A percentile compares a stretch with the other conserved stretches of the same genome.
Conservation (phyloP, 2,888 invertebrate species). For the Acleris holmiana region DNA sequence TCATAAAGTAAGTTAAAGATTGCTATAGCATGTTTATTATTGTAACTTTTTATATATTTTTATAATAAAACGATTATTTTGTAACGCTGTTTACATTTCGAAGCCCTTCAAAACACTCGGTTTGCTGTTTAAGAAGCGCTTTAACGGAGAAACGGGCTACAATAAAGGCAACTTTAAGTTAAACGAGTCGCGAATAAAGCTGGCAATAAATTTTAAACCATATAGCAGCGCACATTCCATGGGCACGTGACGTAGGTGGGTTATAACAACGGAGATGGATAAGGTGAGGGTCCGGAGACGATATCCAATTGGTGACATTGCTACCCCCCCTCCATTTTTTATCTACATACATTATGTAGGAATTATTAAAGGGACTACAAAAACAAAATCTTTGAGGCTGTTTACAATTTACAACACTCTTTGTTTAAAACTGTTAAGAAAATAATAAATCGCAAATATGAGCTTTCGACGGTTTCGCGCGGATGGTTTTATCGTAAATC, state of each 20-base stretch:
- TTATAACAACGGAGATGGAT: constrained; percentile 29
- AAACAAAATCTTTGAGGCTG: neutral
- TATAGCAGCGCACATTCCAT: constrained; percentile 7
- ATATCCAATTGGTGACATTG: too few relatives aligned
- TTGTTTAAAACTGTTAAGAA: too few relatives aligned
- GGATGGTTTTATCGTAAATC: neutral
- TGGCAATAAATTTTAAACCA: constrained; percentile 16
- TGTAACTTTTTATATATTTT: constrained; percentile 23
- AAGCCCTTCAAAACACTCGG: constrained; percentile 10
- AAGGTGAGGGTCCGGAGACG: neutral
- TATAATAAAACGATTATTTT: constrained; percentile 18
- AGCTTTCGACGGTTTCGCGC: neutral
- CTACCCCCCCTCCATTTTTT: too few relatives aligned
- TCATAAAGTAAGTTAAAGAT: constrained; percentile 25
- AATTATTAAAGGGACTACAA: neutral
- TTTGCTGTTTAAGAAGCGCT: constrained; percentile 6
- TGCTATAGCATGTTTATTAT: constrained; percentile 18
- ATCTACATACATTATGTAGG: too few relatives aligned
- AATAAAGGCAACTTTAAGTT: constrained; percentile 20
- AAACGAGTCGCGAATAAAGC: constrained; percentile 23
- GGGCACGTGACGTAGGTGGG: constrained; percentile 10
- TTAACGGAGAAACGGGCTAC: constrained; percentile 19
- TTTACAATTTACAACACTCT: too few relatives aligned
- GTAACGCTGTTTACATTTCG: neutral
- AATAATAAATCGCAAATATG: neutral